Base-by-base conservation (phyloP, 1,140 invertebrate species). In the Cherax destructor region DNA sequence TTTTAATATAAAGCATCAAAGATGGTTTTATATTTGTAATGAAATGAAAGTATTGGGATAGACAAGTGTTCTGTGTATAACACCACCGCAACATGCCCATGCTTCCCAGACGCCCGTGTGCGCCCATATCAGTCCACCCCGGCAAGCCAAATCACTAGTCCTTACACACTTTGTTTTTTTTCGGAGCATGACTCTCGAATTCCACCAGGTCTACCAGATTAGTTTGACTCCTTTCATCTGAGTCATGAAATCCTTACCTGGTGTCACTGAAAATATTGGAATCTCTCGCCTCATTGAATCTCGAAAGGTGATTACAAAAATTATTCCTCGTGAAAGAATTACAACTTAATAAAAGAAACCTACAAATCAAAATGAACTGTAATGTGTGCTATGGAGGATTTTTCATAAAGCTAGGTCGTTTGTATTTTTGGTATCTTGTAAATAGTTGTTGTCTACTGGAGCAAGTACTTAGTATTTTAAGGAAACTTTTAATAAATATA, bases 391-490 rank as follows among this genome's bases (percentile, higher is more conserved):
- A 91, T 85, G 89, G 89, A 91, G 83, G 89, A 91, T 85, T 91
- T 90, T 90, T 90, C 87, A 88, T 91, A 80, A 84, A 85, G 81
- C 56, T 85, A 89, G 89, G 89, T 91, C 89, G 83, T 91, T 91
- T 91, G 89, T 91, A 91, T 91, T 91, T 91, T 91, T 91, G 89
- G 89, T 91, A 91, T 91, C 89, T 59, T 91, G 89, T 91, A 91
- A 52, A 91, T 91, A 91, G 76, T 91, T 91, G 89, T 91, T 91
- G 89, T 91, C 89, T 91, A 91, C 89, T 91, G 89, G 89, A 91
- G 89, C 89, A 91, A 91, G 89, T 91, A 91, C 89, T 91, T 91
- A 91, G 83, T 91, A 91, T 91, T 91, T 91, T 91, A 91, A 91
- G 89, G 89, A 91, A 91, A 91, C 83, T 91, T 91, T 91, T 91